Percentiles rank a stretch among this genome's conserved stretches.
phyloP scores from a whole-genome alignment of 2,888 invertebrate genomes.

The Hemaris fuciformis region DNA sequence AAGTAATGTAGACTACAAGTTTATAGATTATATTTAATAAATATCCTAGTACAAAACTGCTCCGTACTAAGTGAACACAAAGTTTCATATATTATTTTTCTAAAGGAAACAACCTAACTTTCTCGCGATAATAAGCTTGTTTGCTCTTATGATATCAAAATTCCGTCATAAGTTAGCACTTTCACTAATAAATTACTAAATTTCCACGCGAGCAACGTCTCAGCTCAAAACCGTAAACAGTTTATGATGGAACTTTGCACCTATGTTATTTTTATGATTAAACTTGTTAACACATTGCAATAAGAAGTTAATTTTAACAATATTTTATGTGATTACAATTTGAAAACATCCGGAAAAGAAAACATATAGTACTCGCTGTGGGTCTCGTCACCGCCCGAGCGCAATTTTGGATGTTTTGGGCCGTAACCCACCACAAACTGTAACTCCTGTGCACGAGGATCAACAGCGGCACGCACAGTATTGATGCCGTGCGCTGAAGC shows the following conservation, averaged over 20 bases:
- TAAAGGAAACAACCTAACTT: background rate
- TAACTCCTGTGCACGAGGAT: too few species aligned
- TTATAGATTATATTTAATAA: too few species aligned
- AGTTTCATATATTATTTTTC: background rate
- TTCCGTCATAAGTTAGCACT: background rate
- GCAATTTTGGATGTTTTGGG: too few species aligned
- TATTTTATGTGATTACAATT: background rate
- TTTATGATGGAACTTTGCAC: background rate
- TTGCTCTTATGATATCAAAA: background rate
- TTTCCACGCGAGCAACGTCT: background rate
- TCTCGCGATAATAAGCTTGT: background rate
- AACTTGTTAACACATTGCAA: background rate
- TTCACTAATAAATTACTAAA: constrained; percentile 1
- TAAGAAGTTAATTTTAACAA: background rate
- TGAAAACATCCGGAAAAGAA: background rate
- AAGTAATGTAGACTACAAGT: too few species aligned
- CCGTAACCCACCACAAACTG: too few species aligned
- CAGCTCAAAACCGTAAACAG: background rate
- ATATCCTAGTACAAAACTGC: background rate
- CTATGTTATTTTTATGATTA: background rate
- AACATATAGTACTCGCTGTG: too few species aligned
- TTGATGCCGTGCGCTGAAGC: too few species aligned
- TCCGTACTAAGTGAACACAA: background rate
- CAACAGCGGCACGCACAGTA: too few species aligned
- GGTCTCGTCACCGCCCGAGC: too few species aligned